Evolutionary conservation across 2,888 invertebrate species (phyloP), one percentile per base, ranked within the genome.

Genomic region (Alitta virens): DNA sequence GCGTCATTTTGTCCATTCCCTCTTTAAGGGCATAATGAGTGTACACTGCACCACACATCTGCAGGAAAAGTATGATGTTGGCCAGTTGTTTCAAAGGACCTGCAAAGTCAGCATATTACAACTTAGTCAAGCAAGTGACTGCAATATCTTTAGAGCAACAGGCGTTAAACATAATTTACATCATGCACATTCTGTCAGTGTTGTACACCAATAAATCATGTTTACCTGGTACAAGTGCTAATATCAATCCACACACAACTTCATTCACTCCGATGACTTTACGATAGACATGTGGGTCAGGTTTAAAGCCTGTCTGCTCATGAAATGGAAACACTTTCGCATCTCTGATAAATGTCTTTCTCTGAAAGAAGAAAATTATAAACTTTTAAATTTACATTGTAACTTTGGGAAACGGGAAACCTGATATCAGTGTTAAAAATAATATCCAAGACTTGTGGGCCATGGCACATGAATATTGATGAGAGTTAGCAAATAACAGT

Each of bases 21-120:
- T 81, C 78, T 51, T 79, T 75, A n/a, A 81, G 70, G 21, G 76
- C 74, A 62, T 71, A 77, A 63, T 80, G 79, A 16, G 94, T 94
- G 82, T 96, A 95, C 60, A 94, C 91, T 40, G 94, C 93, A 83
- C 94, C 87, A 66, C 93, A 79, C 88, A 94, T 95, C 68, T 95
- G 84, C 57, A 90, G 69, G 49, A 97, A 86, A 64, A 97, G 86
- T 38, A 91, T 87, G 12, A 91, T 84, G 83, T 97, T 97, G 50
- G 94, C 92, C 54, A 88, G 86, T 81, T 95, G 92, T 84, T 96
- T 96, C 66, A 95, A 84, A 83, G 91, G 90, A 82, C 80, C 80
- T 73, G 79, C 43, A 88, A 57, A 33, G 5, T 5, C 33, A 33
- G n/a, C n/a, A n/a, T n/a, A n/a, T n/a, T n/a, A n/a, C n/a, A n/a